Evolutionary conservation across 2,797 vertebrate species (phyloP), one percentile per base, ranked within the genome.

Genomic region (Tarsius wallacei): DNA sequence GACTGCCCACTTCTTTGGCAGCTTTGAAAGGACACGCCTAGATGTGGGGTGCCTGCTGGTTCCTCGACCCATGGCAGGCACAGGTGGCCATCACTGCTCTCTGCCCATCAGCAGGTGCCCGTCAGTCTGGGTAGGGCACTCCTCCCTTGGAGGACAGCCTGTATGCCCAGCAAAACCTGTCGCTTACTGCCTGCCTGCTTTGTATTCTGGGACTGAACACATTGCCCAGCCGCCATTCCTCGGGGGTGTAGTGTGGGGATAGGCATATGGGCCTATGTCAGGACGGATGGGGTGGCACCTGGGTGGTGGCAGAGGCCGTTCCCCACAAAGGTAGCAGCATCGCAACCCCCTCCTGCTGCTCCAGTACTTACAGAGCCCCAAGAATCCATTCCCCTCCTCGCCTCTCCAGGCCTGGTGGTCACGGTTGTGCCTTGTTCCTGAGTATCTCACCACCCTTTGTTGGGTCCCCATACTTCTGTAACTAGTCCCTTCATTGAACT

Each of bases 231-330:
- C 8, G 19, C 55, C 55, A 31, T 16, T 73, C 63, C 81, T 55
- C 22, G 28, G 3, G 8, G 28, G 33, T 28, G 12, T 6, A 0
- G 4, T 1, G 51, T 12, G 22, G n/a, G 71, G 49, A 7, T 36
- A 64, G 15, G 22, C 1, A 9, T 0, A 0, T 0, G 15, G 4
- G n/a, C 8, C 21, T 77, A 15, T n/a, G 64, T 7, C 12, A 14
- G 33, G 21, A 55, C 7, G 13, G 28, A 14, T 5, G 21, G 15
- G 21, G 57, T 3, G 24, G 6, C 16, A 28, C 22, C 13, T 1
- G 5, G 26, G 19, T 33, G 49, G 28, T 22, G 12, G 64, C 2
- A 33, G 66, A 1, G 57, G 49, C 76, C 83, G 16, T 33, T 33
- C 47, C 8, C 42, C 42, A 42, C 42, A 6, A 42, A 42, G 42